A percentile compares a stretch with the other conserved stretches of the same genome.
These are phyloP conservation scores for Rhaphigaster nebulosa DNA, from an alignment of 2,888 invertebrate species.

Conservation along the genomic window DNA sequence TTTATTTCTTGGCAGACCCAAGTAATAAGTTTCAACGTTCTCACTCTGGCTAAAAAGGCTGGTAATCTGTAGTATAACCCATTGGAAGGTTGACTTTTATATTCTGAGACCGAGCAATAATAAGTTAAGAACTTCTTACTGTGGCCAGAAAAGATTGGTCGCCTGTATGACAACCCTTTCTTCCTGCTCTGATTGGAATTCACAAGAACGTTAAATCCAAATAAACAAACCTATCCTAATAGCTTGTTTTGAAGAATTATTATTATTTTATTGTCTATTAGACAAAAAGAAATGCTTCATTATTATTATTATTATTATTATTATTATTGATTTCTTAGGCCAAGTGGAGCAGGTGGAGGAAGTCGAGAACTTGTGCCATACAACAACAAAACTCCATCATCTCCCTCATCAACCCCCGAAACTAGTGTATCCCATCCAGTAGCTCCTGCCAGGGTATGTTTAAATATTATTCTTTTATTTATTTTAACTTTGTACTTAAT, in stretches of 20 bases:
- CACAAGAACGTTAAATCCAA: no score
- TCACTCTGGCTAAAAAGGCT: no score
- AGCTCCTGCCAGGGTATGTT: conserved; percentile 62
- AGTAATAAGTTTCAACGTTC: no score
- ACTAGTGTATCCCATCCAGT: conserved; percentile 62
- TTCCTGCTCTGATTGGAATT: no score
- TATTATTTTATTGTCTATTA: conserved; percentile 1
- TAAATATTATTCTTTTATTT: not conserved
- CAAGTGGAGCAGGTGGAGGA: conserved; percentile 67
- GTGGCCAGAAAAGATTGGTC: no score
- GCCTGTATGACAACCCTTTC: no score
- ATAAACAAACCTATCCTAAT: no score
- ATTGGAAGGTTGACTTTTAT: no score
- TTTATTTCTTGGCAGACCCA: no score
- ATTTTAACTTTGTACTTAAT: not conserved
- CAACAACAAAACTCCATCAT: conserved; percentile 61
- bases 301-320: conserved; percentile 60
- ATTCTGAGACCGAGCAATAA: no score
- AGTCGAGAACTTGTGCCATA: conserved; percentile 67
- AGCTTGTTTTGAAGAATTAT: not conserved
- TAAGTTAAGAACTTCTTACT: no score
- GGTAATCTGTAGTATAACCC: no score
- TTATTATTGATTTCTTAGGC: conserved; percentile 66
- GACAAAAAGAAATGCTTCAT: not conserved
- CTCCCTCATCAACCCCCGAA: conserved; percentile 60